A percentile compares a stretch with the other conserved stretches of the same genome.
phyloP scores from a whole-genome alignment of 2,888 invertebrate genomes.

The Oxytorus armatus region DNA sequence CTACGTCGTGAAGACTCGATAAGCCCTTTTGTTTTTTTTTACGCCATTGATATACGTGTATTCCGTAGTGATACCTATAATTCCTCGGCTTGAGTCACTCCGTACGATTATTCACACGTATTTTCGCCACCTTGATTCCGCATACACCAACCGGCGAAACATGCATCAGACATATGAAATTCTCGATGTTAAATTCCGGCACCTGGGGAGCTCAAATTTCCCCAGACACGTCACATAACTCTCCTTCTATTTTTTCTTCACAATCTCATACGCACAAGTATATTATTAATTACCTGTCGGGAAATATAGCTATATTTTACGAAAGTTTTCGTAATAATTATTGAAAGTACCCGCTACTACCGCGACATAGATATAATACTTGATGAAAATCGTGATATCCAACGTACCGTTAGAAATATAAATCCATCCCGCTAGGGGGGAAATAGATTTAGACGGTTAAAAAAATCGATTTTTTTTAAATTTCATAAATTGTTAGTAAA shows the following conservation, averaged over 20 bases:
- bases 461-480: no score
- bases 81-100: conserved; percentile 37
- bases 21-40: neutral
- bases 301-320: no score
- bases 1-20: neutral
- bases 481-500: no score
- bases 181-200: conserved; percentile 58
- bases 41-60: neutral
- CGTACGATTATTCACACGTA: conserved; percentile 54
- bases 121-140: conserved; percentile 35
- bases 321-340: no score
- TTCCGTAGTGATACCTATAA: conserved; percentile 49
- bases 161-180: conserved; percentile 44
- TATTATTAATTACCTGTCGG: neutral
- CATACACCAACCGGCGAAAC: conserved; percentile 9
- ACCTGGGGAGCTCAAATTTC: conserved; percentile 76
- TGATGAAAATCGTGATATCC: neutral
- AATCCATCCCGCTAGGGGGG: neutral
- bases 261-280: neutral
- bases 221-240: conserved; percentile 7
- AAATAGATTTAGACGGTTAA: no score
- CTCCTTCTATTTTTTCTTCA: neutral
- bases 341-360: no score
- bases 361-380: no score
- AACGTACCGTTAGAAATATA: neutral